Conservation (phyloP, 2,888 invertebrate genomes). For the Zygogramma bicolorata region DNA sequence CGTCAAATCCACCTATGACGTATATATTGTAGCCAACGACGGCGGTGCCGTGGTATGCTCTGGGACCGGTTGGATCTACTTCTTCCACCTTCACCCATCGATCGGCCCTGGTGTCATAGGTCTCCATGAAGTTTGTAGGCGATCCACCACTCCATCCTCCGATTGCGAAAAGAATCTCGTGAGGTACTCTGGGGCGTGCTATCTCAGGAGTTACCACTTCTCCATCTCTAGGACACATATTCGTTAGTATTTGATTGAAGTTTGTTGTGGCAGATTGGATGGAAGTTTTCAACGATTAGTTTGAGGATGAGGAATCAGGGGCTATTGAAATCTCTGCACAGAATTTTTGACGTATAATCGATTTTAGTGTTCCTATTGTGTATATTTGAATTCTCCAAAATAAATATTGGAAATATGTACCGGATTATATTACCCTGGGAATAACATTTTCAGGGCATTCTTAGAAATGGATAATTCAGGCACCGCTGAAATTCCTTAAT, state of each 20-base stretch:
- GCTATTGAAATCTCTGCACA: no score
- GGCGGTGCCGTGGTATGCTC: constrained; percentile 95
- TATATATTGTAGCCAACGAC: constrained; percentile 88
- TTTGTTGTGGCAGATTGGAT: no score
- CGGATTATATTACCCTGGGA: no score
- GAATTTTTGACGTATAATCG: no score
- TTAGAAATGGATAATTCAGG: no score
- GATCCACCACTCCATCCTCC: constrained; percentile 85
- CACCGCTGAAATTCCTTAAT: no score
- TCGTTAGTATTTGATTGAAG: constrained; percentile 48
- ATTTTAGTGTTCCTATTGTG: no score
- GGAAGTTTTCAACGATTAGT: no score
- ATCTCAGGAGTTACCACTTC: constrained; percentile 88
- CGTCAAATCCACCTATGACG: constrained; percentile 93
- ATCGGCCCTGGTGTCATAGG: constrained; percentile 90
- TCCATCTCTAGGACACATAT: constrained; percentile 71
- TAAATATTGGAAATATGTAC: no score
- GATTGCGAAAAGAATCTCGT: constrained; percentile 88
- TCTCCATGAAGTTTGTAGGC: constrained; percentile 84
- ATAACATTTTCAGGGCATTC: no score
- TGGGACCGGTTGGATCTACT: constrained; percentile 84
- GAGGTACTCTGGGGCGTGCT: constrained; percentile 86
- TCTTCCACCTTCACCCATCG: constrained; percentile 88
- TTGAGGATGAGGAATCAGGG: no score
- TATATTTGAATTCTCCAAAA: no score